Percentiles rank a stretch among this genome's conserved stretches.
phyloP scores from a whole-genome alignment of 2,113 vertebrate species.

The Pelobates fuscus region DNA sequence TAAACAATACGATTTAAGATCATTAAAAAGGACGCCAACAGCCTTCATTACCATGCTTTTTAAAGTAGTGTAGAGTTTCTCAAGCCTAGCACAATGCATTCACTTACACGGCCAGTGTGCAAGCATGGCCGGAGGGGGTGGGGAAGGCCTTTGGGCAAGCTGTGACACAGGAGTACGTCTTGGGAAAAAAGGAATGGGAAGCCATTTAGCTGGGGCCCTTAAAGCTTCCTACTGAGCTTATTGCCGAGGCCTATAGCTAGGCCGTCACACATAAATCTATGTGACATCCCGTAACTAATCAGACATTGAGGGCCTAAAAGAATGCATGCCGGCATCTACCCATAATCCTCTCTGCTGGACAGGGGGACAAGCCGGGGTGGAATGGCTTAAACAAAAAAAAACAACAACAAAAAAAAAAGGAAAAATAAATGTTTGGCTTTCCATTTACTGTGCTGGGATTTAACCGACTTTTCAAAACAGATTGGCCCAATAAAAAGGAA shows the following conservation, averaged over 20 bases:
- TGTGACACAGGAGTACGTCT: background rate
- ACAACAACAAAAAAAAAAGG: too few species aligned
- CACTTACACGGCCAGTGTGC: conserved; percentile 44
- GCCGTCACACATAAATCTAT: conserved; percentile 81
- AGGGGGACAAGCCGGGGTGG: conserved; percentile 46
- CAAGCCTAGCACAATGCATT: conserved; percentile 48
- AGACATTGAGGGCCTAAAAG: conserved; percentile 78
- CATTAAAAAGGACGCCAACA: conserved; percentile 40
- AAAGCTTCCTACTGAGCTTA: conserved; percentile 78
- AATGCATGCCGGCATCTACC: conserved; percentile 72
- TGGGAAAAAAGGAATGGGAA: conserved; percentile 47
- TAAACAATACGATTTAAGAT: background rate
- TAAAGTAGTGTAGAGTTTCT: conserved; percentile 43
- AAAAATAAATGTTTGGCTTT: background rate
- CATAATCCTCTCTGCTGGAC: conserved; percentile 59
- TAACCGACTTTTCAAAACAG: conserved; percentile 4
- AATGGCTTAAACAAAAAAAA: too few species aligned
- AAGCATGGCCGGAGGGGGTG: conserved; percentile 28
- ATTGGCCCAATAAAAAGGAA: background rate
- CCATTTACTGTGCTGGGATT: background rate
- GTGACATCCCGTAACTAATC: conserved; percentile 84
- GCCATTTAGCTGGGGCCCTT: conserved; percentile 65
- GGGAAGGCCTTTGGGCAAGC: background rate
- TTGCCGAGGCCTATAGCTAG: conserved; percentile 76
- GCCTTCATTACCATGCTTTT: conserved; percentile 27